Evolutionary conservation across 2,888 invertebrate genomes (phyloP).

Genomic region (Dolichopus griseipennis): DNA sequence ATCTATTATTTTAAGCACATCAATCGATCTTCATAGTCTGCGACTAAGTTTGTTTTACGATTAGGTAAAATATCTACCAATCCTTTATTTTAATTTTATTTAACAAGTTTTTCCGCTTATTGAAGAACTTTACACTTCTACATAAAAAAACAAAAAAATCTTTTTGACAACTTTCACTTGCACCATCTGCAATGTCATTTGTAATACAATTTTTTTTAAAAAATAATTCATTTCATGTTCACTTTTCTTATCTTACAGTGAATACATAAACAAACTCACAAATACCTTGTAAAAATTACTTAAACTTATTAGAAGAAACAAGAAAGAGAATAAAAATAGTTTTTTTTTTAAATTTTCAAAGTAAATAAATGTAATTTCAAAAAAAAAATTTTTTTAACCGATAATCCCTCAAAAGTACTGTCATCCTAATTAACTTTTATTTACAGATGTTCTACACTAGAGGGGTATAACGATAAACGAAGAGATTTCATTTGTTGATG

Average conservation of each 20-base stretch:
- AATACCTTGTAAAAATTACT: too few relatives aligned
- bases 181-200: background rate
- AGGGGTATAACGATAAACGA: background rate
- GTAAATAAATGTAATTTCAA: background rate
- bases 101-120: too few relatives aligned
- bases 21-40: too few relatives aligned
- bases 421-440: conserved; percentile 6
- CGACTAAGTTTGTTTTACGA: too few relatives aligned
- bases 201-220: background rate
- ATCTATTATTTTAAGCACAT: too few relatives aligned
- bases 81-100: too few relatives aligned
- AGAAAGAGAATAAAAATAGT: background rate
- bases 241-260: background rate
- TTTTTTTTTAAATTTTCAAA: too few relatives aligned
- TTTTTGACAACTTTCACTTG: background rate
- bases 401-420: conserved; percentile 4
- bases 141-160: too few relatives aligned
- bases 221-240: too few relatives aligned
- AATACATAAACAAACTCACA: background rate
- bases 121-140: too few relatives aligned
- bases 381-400: background rate
- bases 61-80: too few relatives aligned
- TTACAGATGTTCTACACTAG: background rate
- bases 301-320: too few relatives aligned
- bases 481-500: background rate